Evolutionary conservation across 92 coral and sea anemone genomes (phyloP), one percentile per base, ranked within the genome.

Genomic region (Nematostella vectensis): DNA sequence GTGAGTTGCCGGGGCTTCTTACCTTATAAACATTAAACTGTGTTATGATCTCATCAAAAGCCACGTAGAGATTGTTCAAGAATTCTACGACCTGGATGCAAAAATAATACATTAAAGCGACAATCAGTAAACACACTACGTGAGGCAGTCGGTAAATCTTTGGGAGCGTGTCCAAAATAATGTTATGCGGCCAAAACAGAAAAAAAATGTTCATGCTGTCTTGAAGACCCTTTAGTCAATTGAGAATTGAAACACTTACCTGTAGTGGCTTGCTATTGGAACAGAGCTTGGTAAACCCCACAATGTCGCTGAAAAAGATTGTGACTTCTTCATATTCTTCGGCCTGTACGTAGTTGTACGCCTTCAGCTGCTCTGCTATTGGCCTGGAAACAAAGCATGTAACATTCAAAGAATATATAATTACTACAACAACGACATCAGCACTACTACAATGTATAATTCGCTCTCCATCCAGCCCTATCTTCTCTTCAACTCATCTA

Each of bases 1-100:
- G n/a, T n/a, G n/a, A n/a, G n/a, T n/a, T n/a, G n/a, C n/a, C n/a
- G n/a, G n/a, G n/a, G n/a, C n/a, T n/a, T n/a, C 63, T 23, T 55
- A 88, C 96, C 83, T 82, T 88, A 69, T 88, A 88, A 12, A 88
- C 96, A 22, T 76, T 78, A 44, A 69, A 88, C 31, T 74, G 86
- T 43, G 76, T 73, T 48, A 82, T 88, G 37, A 88, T 88, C 50
- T 88, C 89, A 62, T 88, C 96, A 40, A 88, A 88, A 27, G 85
- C 74, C 16, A 87, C 79, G 61, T 88, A 88, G 13, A 88, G 66
- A 54, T 88, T 88, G 40, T 88, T 88, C 36, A 88, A 62, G 48
- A 88, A 61, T 65, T 80, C 91, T 18, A 88, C 96, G 8, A 88
- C 87, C 96, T 88, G 40, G 3, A 42, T 25, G 48, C 13, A 8